These are phyloP conservation scores for Xenus cinereus DNA, from an alignment of 2,113 vertebrate genomes.

Conservation along the genomic window DNA sequence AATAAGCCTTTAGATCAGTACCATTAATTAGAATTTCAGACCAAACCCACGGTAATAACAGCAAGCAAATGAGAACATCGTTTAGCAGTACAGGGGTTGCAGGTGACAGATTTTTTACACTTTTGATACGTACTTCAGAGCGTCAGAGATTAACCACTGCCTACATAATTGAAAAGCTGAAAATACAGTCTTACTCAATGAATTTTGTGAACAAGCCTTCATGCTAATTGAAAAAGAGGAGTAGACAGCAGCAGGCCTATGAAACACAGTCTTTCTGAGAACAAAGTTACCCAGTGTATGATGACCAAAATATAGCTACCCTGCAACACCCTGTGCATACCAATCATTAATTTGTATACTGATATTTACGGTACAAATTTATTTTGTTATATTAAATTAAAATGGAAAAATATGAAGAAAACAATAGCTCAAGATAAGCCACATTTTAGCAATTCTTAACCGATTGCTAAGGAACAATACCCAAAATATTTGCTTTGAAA, in stretches of 20 bases:
- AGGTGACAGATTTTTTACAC: background rate
- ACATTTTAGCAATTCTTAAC: background rate
- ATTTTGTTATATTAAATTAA: background rate
- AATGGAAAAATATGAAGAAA: background rate
- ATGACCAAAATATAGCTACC: background rate
- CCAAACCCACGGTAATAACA: background rate
- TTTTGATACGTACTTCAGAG: background rate
- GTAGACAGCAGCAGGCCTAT: background rate
- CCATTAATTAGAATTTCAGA: background rate
- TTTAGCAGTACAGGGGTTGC: background rate
- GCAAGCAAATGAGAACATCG: background rate
- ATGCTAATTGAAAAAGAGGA: background rate
- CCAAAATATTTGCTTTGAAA: slow-evolving; percentile 21
- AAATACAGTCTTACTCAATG: background rate
- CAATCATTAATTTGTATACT: background rate
- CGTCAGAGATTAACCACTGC: background rate
- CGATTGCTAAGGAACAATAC: background rate
- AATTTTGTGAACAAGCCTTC: background rate
- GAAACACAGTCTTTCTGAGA: background rate
- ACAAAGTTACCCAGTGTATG: background rate
- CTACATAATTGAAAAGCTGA: background rate
- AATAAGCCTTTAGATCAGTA: background rate
- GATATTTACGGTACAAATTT: background rate
- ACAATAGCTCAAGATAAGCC: background rate
- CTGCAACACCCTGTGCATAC: background rate